Evolutionary conservation across 1,140 invertebrate species (phyloP).

Genomic region (Brachionus angularis): DNA sequence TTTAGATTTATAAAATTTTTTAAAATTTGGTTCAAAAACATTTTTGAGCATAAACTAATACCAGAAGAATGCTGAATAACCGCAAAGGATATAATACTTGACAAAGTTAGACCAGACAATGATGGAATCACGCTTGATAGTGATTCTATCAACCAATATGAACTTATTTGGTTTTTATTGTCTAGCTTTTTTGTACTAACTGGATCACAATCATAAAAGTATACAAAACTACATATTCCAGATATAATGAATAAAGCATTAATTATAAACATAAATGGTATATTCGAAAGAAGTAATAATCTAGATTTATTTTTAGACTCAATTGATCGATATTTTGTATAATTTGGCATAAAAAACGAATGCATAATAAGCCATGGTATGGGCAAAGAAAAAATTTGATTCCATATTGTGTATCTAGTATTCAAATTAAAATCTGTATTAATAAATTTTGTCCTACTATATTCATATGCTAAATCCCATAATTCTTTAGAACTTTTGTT

Average conservation of each 20-base stretch:
- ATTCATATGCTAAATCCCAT: not conserved
- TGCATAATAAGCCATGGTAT: not conserved
- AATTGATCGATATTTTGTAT: not conserved
- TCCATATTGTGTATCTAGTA: slow-evolving; percentile 3
- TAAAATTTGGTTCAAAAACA: no score
- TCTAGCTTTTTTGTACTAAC: not conserved
- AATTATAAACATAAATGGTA: not conserved
- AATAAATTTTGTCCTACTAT: not conserved
- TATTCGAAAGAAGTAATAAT: not conserved
- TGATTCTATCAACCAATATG: not conserved
- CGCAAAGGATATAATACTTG: not conserved
- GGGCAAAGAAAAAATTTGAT: slow-evolving; percentile 3
- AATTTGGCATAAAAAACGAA: not conserved
- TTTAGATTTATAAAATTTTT: no score
- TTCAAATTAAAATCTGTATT: not conserved
- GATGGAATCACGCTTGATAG: not conserved
- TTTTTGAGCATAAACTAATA: no score
- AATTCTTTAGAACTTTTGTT: not conserved
- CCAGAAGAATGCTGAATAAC: not conserved
- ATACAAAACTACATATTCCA: not conserved
- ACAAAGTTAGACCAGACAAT: not conserved
- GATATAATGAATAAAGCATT: not conserved
- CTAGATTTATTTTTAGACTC: not conserved
- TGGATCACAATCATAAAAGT: slow-evolving; percentile 12
- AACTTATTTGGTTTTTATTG: not conserved